phyloP scores from a whole-genome alignment of 2,888 invertebrate species.

The Phorcus lineatus region DNA sequence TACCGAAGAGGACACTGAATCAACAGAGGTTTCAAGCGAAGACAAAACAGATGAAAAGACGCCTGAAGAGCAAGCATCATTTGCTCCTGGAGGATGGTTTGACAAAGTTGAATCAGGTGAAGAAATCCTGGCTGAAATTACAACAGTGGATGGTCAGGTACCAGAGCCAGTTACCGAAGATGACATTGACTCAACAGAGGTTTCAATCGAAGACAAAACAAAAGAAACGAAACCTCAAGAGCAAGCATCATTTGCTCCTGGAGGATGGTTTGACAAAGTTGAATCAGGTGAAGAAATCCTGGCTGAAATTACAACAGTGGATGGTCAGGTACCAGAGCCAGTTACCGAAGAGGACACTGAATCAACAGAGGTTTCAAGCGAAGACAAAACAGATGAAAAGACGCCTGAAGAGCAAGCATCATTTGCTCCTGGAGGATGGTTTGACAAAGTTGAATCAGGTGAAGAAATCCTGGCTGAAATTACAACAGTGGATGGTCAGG shows the following conservation, averaged over 20 bases:
- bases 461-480: slow-evolving; percentile 2
- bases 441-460: background rate
- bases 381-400: background rate
- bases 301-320: background rate
- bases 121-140: background rate
- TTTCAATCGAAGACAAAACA: background rate
- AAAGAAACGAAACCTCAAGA: background rate
- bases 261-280: background rate
- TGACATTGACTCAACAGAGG: background rate
- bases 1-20: background rate
- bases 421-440: slow-evolving; percentile 7
- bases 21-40: background rate
- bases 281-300: background rate
- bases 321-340: background rate
- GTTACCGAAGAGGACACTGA: background rate
- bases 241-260: too few species aligned
- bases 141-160: background rate
- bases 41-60: background rate
- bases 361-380: background rate
- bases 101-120: background rate
- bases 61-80: background rate
- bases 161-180: background rate
- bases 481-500: background rate
- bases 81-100: background rate
- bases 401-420: background rate